Evolutionary conservation across 2,113 vertebrate species (phyloP).

Genomic region (Phylloscopus whistleri): DNA sequence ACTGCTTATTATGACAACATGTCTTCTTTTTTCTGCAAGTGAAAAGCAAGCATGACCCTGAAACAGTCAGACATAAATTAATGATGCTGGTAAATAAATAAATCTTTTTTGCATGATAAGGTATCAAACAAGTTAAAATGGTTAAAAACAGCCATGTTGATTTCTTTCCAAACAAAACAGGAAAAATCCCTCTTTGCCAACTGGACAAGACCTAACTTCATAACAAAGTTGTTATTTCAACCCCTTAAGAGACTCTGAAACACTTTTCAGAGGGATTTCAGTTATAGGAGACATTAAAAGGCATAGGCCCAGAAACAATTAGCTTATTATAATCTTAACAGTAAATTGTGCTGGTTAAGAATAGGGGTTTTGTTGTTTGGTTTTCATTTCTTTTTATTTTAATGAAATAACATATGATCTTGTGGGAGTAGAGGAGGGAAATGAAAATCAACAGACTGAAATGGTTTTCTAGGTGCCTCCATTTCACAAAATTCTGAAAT

Average conservation of each 20-base stretch:
- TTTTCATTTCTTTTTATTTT: neutral
- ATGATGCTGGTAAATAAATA: constrained; percentile 28
- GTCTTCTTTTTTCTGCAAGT: neutral
- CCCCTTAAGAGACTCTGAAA: neutral
- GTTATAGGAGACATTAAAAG: neutral
- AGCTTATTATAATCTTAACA: neutral
- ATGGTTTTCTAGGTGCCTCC: neutral
- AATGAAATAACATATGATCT: neutral
- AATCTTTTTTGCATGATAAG: constrained; percentile 22
- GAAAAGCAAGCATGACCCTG: neutral
- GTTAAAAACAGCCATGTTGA: constrained; percentile 31
- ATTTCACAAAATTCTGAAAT: neutral
- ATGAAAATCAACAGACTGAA: neutral
- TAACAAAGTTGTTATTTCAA: constrained; percentile 26
- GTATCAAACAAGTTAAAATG: constrained; percentile 34
- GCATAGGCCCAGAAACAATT: neutral
- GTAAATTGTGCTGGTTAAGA: neutral
- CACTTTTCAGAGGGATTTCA: neutral
- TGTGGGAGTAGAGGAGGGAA: neutral
- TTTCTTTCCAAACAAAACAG: constrained; percentile 44
- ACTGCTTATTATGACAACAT: constrained; percentile 5
- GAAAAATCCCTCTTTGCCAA: constrained; percentile 8
- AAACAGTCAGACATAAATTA: constrained; percentile 36
- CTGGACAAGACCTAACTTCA: neutral
- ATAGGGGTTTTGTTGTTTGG: accelerated